Evolutionary conservation across 2,888 invertebrate genomes (phyloP).

Genomic region (Dicranocentrus wangi): DNA sequence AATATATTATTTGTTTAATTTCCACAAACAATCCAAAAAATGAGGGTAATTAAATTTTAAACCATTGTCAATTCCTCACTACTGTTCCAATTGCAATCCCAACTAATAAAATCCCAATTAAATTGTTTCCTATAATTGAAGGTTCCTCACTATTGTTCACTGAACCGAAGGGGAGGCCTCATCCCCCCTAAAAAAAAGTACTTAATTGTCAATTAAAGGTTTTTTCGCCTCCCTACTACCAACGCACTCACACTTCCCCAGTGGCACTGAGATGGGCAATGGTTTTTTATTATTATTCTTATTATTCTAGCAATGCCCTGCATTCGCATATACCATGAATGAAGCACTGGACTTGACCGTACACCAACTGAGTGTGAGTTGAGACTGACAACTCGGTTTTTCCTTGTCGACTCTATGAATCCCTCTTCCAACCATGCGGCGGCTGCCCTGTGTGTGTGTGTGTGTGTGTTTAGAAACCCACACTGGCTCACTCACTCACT

Average conservation of each 20-base stretch:
- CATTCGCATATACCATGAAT: constrained; percentile 26
- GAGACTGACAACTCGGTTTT: constrained; percentile 62
- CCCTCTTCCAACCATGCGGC: constrained; percentile 5
- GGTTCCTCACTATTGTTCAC: too few relatives aligned
- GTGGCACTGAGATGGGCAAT: constrained; percentile 26
- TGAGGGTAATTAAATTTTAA: neutral
- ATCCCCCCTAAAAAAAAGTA: too few relatives aligned
- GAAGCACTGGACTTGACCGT: constrained; percentile 54
- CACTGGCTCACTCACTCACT: neutral
- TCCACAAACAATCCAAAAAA: neutral
- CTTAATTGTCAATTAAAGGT: constrained; percentile 42
- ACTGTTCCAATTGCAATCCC: neutral
- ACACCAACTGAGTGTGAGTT: constrained; percentile 55
- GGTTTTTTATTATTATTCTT: constrained; percentile 60
- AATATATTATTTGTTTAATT: neutral
- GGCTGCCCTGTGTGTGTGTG: neutral
- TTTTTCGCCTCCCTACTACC: constrained; percentile 29
- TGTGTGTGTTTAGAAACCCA: too few relatives aligned
- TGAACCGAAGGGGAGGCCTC: constrained; percentile 6
- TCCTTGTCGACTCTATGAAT: constrained; percentile 42
- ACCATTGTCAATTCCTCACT: neutral
- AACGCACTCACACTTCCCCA: constrained; percentile 1
- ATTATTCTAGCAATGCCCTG: constrained; percentile 31
- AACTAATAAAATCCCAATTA: neutral
- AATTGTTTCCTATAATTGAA: neutral